phyloP scores from a whole-genome alignment of 2,797 vertebrate species.

The Melopsittacus undulatus region DNA sequence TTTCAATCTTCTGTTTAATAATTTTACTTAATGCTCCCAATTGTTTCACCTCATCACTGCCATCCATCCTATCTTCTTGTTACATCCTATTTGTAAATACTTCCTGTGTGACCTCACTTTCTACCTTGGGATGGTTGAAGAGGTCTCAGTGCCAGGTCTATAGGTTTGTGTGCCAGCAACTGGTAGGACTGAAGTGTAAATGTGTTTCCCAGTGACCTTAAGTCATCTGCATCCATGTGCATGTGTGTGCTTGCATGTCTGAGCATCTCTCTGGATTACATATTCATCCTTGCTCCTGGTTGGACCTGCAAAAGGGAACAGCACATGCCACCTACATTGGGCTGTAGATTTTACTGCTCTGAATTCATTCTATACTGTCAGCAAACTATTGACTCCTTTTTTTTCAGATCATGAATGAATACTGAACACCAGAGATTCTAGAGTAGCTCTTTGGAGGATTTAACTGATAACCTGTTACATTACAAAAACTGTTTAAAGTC shows the following conservation, averaged over 20 bases:
- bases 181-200: background rate
- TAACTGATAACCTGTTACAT: background rate
- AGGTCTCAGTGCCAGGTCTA: background rate
- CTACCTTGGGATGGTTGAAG: background rate
- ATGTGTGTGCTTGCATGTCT: too few species aligned
- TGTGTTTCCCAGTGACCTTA: background rate
- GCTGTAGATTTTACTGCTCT: background rate
- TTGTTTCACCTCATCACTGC: background rate
- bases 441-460: background rate
- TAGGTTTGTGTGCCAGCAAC: background rate
- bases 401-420: background rate
- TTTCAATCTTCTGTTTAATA: background rate
- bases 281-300: background rate
- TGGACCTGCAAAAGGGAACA: background rate
- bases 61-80: background rate
- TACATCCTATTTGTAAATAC: too few species aligned
- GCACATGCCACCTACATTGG: rapidly evolving
- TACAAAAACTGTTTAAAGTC: background rate
- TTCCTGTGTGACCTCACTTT: background rate
- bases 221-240: background rate
- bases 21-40: background rate
- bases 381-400: background rate
- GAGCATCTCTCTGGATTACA: background rate
- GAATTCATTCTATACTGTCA: background rate
- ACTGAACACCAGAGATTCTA: background rate